phyloP scores from a whole-genome alignment of 2,113 vertebrate species.

The Dipodomys ordii region DNA sequence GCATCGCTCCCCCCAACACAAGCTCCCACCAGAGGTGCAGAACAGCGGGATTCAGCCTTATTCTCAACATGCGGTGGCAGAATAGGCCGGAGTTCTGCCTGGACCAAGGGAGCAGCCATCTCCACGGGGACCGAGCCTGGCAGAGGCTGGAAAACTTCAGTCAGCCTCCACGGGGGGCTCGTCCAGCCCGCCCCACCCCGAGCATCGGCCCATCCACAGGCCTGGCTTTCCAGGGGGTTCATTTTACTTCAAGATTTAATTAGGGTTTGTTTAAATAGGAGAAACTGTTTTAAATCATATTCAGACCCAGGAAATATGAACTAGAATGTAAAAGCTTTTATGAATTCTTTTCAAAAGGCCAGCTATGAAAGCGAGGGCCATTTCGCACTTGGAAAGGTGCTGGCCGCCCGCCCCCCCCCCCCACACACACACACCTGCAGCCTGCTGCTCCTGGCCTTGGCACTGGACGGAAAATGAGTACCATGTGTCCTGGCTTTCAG shows the following conservation, averaged over 20 bases:
- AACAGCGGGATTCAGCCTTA: neutral
- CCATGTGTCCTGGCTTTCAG: slow-evolving; percentile 1
- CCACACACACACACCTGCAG: neutral
- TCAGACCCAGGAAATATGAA: neutral
- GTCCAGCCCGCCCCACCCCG: too few relatives aligned
- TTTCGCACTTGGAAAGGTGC: neutral
- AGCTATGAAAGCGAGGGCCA: neutral
- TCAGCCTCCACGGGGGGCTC: neutral
- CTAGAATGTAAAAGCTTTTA: slow-evolving; percentile 25
- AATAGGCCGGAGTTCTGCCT: too few relatives aligned
- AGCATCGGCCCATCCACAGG: too few relatives aligned
- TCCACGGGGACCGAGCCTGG: neutral
- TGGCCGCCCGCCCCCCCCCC: neutral
- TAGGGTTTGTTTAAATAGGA: slow-evolving; percentile 16
- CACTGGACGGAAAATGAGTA: slow-evolving; percentile 25
- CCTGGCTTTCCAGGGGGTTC: neutral
- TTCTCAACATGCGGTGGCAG: neutral
- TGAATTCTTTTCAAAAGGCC: slow-evolving; percentile 30
- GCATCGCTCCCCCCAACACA: neutral
- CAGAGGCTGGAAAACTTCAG: neutral
- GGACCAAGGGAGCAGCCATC: neutral
- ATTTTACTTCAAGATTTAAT: neutral
- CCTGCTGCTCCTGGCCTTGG: neutral
- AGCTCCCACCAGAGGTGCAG: neutral
- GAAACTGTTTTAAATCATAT: neutral